phyloP scores from a whole-genome alignment of 2,797 vertebrate species.

The Platalea minor region DNA sequence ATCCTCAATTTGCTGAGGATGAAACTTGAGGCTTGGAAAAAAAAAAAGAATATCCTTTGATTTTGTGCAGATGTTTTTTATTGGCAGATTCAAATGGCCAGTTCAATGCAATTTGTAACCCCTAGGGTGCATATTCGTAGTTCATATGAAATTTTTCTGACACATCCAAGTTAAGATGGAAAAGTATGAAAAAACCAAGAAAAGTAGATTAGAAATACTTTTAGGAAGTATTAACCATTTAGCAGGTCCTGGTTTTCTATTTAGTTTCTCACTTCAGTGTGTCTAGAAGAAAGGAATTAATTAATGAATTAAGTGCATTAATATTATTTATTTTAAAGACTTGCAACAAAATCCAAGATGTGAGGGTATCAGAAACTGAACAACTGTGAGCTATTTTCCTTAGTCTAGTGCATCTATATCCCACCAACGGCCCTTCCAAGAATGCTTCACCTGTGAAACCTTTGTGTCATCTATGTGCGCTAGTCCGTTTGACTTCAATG shows the following conservation, averaged over 20 bases:
- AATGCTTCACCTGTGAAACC: not conserved
- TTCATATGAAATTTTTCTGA: not conserved
- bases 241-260: not conserved
- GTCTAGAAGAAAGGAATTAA: not conserved
- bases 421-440: not conserved
- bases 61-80: not conserved
- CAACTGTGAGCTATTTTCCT: not conserved
- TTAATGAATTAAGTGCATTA: not conserved
- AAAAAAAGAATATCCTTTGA: not conserved
- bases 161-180: not conserved
- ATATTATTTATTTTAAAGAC: not conserved
- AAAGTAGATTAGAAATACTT: not conserved
- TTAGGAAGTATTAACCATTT: not conserved
- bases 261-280: not conserved
- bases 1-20: not conserved
- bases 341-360: not conserved
- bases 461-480: not conserved
- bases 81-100: not conserved
- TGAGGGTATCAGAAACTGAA: not conserved
- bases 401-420: not conserved
- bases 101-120: not conserved
- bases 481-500: not conserved
- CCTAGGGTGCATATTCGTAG: not conserved
- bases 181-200: not conserved
- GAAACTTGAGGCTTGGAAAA: not conserved